A percentile compares a stretch with the other conserved stretches of the same genome.
These are phyloP conservation scores for Agonum fuliginosum DNA, from an alignment of 2,888 invertebrate genomes.

Conservation along the genomic window DNA sequence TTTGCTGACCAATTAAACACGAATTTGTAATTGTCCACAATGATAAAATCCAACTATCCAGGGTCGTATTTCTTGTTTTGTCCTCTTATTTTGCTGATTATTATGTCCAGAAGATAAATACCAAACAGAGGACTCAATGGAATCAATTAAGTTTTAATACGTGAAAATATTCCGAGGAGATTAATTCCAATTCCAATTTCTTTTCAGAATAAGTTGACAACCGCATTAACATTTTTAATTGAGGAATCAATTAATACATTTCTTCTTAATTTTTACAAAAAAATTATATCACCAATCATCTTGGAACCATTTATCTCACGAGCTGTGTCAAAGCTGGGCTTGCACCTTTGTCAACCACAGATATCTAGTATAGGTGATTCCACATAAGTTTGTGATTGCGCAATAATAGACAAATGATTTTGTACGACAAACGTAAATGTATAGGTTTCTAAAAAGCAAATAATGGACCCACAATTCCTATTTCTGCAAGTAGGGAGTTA, in stretches of 20 bases:
- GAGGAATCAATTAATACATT: conserved; percentile 4
- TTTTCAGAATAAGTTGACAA: conserved; percentile 21
- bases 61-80: conserved; percentile 20
- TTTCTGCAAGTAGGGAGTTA: too few relatives aligned
- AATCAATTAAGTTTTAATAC: conserved; percentile 35
- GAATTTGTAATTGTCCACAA: conserved; percentile 51
- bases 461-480: too few relatives aligned
- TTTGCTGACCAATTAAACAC: conserved; percentile 58
- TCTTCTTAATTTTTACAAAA: too few relatives aligned
- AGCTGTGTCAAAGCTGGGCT: too few relatives aligned
- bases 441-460: too few relatives aligned
- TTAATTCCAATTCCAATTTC: conserved; percentile 29
- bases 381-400: too few relatives aligned
- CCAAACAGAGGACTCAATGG: neutral
- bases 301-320: too few relatives aligned
- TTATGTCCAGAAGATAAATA: conserved; percentile 30
- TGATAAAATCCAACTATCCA: conserved; percentile 37
- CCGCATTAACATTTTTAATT: conserved; percentile 27
- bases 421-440: too few relatives aligned
- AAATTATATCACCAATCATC: too few relatives aligned
- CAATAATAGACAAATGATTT: too few relatives aligned
- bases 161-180: conserved; percentile 22
- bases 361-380: too few relatives aligned
- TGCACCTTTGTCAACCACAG: too few relatives aligned
- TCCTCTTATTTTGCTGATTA: conserved; percentile 39